Evolutionary conservation across 2,888 invertebrate species (phyloP), one percentile per base, ranked within the genome.

Genomic region (Helleia helle): DNA sequence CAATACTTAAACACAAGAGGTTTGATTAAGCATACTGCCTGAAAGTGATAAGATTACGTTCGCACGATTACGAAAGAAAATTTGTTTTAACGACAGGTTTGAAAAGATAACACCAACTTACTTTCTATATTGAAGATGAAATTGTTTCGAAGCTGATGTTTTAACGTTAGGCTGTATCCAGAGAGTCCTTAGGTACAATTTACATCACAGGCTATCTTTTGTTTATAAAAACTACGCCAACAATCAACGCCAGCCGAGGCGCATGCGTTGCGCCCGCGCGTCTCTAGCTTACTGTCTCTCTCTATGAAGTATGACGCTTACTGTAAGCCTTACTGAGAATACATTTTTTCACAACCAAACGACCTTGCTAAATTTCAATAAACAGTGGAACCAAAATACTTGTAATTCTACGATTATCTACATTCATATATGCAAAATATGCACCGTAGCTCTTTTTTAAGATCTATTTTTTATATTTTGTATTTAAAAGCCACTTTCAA

Each of bases 201-300:
- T n/a, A n/a, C n/a, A n/a, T n/a, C n/a, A n/a, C n/a, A n/a, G n/a
- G n/a, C n/a, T n/a, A n/a, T n/a, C n/a, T n/a, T n/a, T n/a, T n/a
- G n/a, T n/a, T n/a, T n/a, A n/a, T n/a, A n/a, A n/a, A n/a, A n/a
- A n/a, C n/a, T n/a, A n/a, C n/a, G n/a, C n/a, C n/a, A n/a, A n/a
- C n/a, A n/a, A n/a, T n/a, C 48, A 27, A 55, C 52, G 52, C 44
- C 47, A 51, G 50, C 52, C 22, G 29, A 27, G 49, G 65, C 73
- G 79, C 81, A 76, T 65, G 79, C 79, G 72, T 70, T 59, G 68
- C 71, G 72, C 71, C 63, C 54, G 69, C 75, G 66, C 72, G 69
- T 63, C 66, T 72, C 65, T 74, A 59, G 79, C 77, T 77, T 18
- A 34, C 34, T 34, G 18, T 22, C 22, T 22, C 67, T 8, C 1